Conservation (phyloP, 2,888 invertebrate genomes). For the Xestia ashworthii region DNA sequence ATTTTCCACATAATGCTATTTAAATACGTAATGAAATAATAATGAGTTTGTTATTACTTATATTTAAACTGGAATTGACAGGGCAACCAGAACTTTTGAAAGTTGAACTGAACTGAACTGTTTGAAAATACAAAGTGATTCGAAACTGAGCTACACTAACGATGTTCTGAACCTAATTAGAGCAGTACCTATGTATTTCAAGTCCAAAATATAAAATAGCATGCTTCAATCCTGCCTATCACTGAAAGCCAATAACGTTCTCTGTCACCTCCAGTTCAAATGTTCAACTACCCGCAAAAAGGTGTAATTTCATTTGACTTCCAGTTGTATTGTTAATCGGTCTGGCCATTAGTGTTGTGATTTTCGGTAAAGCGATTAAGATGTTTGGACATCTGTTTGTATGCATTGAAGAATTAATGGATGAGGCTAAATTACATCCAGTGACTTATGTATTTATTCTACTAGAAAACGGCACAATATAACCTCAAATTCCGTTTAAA, state of each 20-base stretch:
- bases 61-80: conserved; percentile 2
- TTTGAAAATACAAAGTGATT: not conserved
- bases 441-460: not conserved
- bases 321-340: conserved; percentile 36
- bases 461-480: not conserved
- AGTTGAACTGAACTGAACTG: too few species aligned
- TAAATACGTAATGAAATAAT: conserved; percentile 20
- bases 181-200: not conserved
- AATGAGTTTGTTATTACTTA: conserved; percentile 9
- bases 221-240: not conserved
- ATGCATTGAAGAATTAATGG: conserved; percentile 36
- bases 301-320: conserved; percentile 47
- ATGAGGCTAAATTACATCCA: not conserved
- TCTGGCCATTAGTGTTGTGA: conserved; percentile 51
- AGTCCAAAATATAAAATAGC: not conserved
- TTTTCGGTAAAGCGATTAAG: conserved; percentile 32
- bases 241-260: not conserved
- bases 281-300: not conserved
- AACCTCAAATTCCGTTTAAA: not conserved
- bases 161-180: too few species aligned
- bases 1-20: conserved; percentile 67
- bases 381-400: conserved; percentile 14
- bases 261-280: conserved; percentile 4
- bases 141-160: not conserved
- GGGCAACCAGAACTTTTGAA: not conserved